Conservation (phyloP, 2,888 invertebrate species). For the Parnassius glacialis region DNA sequence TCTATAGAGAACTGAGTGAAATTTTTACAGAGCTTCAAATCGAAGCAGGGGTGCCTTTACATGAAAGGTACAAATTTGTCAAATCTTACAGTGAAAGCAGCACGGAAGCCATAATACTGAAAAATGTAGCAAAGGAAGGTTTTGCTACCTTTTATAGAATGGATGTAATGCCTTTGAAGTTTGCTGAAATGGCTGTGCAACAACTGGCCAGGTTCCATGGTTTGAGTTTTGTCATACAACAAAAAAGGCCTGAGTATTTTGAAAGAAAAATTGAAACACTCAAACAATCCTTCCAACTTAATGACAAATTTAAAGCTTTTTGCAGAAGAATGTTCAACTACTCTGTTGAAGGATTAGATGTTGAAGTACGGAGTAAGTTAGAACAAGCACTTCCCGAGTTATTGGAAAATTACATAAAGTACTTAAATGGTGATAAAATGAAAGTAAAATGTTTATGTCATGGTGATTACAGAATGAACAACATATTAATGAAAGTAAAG, state of each 20-base stretch:
- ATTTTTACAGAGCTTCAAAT: constrained; percentile 39
- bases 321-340: constrained; percentile 34
- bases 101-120: constrained; percentile 45
- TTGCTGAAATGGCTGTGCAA: constrained; percentile 36
- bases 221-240: constrained; percentile 38
- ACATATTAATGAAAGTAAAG: constrained; percentile 48
- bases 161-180: constrained; percentile 37
- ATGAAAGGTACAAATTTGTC: constrained; percentile 40
- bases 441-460: constrained; percentile 41
- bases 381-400: constrained; percentile 31
- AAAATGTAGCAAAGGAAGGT: constrained; percentile 46
- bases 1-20: constrained; percentile 40
- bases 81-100: constrained; percentile 43
- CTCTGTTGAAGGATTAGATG: constrained; percentile 35
- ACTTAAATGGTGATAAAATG: constrained; percentile 30
- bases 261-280: constrained; percentile 37
- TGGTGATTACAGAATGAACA: constrained; percentile 55
- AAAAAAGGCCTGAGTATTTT: constrained; percentile 33
- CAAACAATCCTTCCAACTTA: constrained; percentile 33
- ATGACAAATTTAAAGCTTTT: constrained; percentile 40
- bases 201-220: constrained; percentile 43
- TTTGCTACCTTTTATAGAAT: constrained; percentile 37
- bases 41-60: constrained; percentile 38
- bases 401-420: constrained; percentile 35
- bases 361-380: constrained; percentile 34